These are phyloP conservation scores for Trichogramma evanescens DNA, from an alignment of 2,888 invertebrate species.

Conservation along the genomic window DNA sequence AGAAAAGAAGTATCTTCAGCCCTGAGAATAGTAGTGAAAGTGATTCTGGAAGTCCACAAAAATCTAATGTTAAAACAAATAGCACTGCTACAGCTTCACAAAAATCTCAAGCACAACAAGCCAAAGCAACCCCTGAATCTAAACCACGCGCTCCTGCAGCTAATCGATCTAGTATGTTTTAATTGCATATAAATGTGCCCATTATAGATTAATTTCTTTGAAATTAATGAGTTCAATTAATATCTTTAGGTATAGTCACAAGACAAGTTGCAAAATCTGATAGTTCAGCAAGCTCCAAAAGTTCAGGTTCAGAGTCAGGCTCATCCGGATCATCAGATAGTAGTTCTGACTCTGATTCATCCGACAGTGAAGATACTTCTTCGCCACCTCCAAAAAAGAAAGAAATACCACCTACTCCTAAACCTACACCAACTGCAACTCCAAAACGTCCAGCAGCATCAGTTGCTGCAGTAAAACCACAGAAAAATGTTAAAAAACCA, in stretches of 20 bases:
- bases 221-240: neutral
- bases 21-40: slow-evolving; percentile 71
- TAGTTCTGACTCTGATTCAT: slow-evolving; percentile 66
- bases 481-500: slow-evolving; percentile 40
- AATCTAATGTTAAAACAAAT: slow-evolving; percentile 45
- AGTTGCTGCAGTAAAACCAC: slow-evolving; percentile 40
- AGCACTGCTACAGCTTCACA: slow-evolving; percentile 37
- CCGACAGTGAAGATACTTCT: slow-evolving; percentile 51
- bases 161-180: slow-evolving; percentile 44
- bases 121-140: slow-evolving; percentile 41
- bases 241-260: slow-evolving; percentile 30
- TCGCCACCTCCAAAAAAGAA: slow-evolving; percentile 42
- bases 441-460: slow-evolving; percentile 39
- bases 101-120: slow-evolving; percentile 38
- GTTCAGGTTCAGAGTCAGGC: slow-evolving; percentile 53
- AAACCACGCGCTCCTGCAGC: slow-evolving; percentile 49
- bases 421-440: slow-evolving; percentile 24
- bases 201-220: neutral
- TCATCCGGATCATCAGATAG: slow-evolving; percentile 56
- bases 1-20: slow-evolving; percentile 76
- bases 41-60: slow-evolving; percentile 47
- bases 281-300: slow-evolving; percentile 60
- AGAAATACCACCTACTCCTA: slow-evolving; percentile 32
- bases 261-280: slow-evolving; percentile 52
- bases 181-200: slow-evolving; percentile 1